Base-by-base conservation (phyloP, 2,113 vertebrate genomes). In the Protomyctophum bolini region DNA sequence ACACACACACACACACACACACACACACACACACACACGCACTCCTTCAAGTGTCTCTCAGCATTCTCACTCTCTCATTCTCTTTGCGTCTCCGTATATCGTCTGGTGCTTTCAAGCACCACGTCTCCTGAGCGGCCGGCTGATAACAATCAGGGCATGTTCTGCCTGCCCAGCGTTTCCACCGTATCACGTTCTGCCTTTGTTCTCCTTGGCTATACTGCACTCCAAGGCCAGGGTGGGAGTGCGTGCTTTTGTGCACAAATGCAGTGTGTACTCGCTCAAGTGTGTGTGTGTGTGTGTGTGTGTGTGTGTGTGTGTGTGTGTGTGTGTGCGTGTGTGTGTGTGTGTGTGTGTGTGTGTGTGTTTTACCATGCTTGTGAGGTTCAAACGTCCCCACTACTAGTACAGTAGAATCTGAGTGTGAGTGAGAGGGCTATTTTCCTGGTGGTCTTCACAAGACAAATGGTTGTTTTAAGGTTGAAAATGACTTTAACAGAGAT, bases 111-210 rank as follows among this genome's bases (percentile, higher is more conserved):
- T 85, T 85, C 83, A 87, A 77, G 75, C 73, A 21, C 21, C 21
- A 2, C 66, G 63, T 76, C 85, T 86, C 63, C 63, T 52, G 33
- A 41, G 33, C 72, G 61, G 74, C 72, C 63, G 73, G 41, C 71
- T 87, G 90, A 90, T 91, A 86, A 88, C 6, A 84, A 90, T 89
- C 88, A 73, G 88, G 82, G 83, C 80, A 86, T 90, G 85, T 87
- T 87, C 79, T 55, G 75, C 83, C 83, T 85, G 86, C 84, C 84
- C 86, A 82, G 79, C 79, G 86, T 86, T 83, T 87, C 86, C 83
- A 81, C 76, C 72, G 80, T 88, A 87, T 91, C 88, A 85, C 84
- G 81, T 86, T 85, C 81, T 77, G 6, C 6, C 79, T 87, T 88
- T 91, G 86, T 87, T 88, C 87, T 83, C 76, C 58, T 72, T 75